Base-by-base conservation (phyloP, 2,113 vertebrate genomes). In the Opisthocomus hoazin region DNA sequence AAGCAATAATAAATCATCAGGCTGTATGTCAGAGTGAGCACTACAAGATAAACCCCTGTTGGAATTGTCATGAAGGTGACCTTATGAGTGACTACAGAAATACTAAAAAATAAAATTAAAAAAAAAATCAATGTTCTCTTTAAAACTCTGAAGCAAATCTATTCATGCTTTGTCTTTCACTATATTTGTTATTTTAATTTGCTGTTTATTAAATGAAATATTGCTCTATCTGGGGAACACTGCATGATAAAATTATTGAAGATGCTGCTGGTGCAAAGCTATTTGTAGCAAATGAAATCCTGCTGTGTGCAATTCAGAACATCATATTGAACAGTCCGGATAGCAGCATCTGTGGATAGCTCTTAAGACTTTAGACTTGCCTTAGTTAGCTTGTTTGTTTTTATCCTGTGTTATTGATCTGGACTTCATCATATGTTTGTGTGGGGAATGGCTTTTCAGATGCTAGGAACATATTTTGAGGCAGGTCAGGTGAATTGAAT, bases 1-100 rank as follows among this genome's bases (percentile, higher is more conserved):
- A 98, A 98, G 98, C 98, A 97, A 98, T 96, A 98, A 98, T 98
- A 98, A 98, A 98, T 98, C 98, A 98, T 90, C 95, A 96, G 93
- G 90, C 96, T 97, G 97, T 95, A 97, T 98, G 98, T 98, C 84
- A 81, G 97, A 97, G 94, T 90, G 95, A 97, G 97, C 89, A 96
- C 97, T 98, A 96, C 98, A 97, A 98, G 97, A 97, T 95, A 91
- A 97, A 97, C 97, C 96, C 97, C 97, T 97, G 97, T 98, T 96
- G 97, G 97, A 98, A 98, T 97, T 97, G 97, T 97, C 90, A 91
- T 97, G 97, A 98, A 98, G 98, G 98, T 98, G 98, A 98, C 98
- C 98, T 98, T 98, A 97, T 78, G 80, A 95, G 78, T 24, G 61
- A 92, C 89, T 93, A 91, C 73, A 96, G 90, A 97, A 97, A 86